These are phyloP conservation scores for Diachasma alloeum DNA, from an alignment of 1,140 invertebrate genomes.

Conservation along the genomic window DNA sequence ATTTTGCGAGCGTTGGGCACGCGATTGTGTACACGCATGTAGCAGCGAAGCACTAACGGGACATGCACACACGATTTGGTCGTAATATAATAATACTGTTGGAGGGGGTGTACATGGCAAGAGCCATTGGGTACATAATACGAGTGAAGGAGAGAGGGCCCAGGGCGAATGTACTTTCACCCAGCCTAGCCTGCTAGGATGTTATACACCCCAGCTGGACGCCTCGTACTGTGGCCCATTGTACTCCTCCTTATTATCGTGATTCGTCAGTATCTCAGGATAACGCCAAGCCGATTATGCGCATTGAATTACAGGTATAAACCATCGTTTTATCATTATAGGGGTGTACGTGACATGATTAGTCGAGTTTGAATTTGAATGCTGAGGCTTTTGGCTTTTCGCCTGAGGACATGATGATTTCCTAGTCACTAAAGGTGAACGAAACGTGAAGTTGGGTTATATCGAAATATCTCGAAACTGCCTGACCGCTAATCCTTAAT, in stretches of 20 bases:
- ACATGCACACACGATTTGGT: constrained; percentile 13
- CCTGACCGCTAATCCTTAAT: too few relatives aligned
- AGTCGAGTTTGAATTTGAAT: too few relatives aligned
- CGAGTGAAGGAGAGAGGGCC: background rate
- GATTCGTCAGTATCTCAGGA: constrained; percentile 11
- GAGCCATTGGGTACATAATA: constrained; percentile 9
- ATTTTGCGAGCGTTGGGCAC: constrained; percentile 22
- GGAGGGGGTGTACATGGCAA: background rate
- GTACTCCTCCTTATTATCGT: background rate
- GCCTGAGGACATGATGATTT: too few relatives aligned
- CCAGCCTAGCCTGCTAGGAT: background rate
- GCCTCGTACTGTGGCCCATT: too few relatives aligned
- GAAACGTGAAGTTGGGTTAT: too few relatives aligned
- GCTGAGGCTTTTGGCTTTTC: too few relatives aligned
- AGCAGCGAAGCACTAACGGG: constrained; percentile 9
- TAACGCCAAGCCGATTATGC: constrained; percentile 53
- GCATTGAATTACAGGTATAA: constrained; percentile 54
- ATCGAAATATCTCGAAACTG: too few relatives aligned
- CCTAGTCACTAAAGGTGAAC: too few relatives aligned
- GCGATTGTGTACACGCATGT: constrained; percentile 30
- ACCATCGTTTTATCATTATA: background rate
- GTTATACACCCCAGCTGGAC: background rate
- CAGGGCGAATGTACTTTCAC: constrained; percentile 3
- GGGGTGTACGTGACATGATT: background rate
- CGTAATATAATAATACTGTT: constrained; percentile 23